These are phyloP conservation scores for Athalia rosae DNA, from an alignment of 2,888 invertebrate genomes.

Conservation along the genomic window DNA sequence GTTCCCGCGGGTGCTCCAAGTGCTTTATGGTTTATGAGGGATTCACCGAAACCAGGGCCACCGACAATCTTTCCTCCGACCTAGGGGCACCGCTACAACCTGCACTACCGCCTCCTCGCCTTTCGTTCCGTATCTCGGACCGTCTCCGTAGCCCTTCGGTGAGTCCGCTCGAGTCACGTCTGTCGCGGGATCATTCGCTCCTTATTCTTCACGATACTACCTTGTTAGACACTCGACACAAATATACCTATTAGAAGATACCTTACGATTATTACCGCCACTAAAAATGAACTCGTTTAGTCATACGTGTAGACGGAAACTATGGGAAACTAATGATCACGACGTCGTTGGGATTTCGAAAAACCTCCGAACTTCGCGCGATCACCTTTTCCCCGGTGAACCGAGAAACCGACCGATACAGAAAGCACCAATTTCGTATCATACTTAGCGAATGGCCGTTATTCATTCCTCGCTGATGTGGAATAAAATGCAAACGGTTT, in stretches of 20 bases:
- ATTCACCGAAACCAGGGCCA: slow-evolving; percentile 54
- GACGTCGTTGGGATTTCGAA: neutral
- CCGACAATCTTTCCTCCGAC: slow-evolving; percentile 54
- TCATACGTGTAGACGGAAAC: neutral
- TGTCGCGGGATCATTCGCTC: neutral
- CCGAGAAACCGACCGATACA: too few relatives aligned
- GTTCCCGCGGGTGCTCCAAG: slow-evolving; percentile 44
- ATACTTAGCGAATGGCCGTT: too few relatives aligned
- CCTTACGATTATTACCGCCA: neutral
- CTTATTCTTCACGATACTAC: slow-evolving; percentile 3
- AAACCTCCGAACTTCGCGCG: neutral
- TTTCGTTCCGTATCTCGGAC: slow-evolving; percentile 1
- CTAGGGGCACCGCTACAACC: slow-evolving; percentile 50
- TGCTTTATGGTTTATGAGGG: slow-evolving; percentile 57
- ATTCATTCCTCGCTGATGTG: too few relatives aligned
- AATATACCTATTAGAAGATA: slow-evolving; percentile 6
- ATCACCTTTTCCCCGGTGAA: neutral
- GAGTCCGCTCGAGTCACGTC: neutral
- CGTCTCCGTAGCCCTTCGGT: slow-evolving; percentile 3
- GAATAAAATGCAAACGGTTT: neutral
- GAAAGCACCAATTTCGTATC: too few relatives aligned
- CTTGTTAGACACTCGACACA: slow-evolving; percentile 23
- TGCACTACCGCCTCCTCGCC: slow-evolving; percentile 22
- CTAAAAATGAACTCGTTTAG: neutral
- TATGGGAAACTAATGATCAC: neutral